These are phyloP conservation scores for Kuschelorhynchus macadamiae DNA, from an alignment of 2,888 invertebrate genomes.

Conservation along the genomic window DNA sequence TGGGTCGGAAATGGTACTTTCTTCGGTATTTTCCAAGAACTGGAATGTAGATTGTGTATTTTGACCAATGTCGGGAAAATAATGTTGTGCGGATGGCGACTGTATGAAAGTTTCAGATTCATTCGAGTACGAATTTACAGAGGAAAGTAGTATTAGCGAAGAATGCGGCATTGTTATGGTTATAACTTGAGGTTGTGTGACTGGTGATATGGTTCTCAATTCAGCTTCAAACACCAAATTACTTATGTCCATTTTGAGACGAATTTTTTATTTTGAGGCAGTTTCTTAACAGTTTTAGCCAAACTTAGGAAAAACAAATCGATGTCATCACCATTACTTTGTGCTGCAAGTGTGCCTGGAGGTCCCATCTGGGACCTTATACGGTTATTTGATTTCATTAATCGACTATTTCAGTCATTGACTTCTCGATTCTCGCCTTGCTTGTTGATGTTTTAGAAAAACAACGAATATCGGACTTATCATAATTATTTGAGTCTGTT, in stretches of 20 bases:
- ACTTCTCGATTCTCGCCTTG: too few relatives aligned
- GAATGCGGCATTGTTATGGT: conserved; percentile 5
- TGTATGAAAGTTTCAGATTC: background rate
- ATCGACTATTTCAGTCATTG: too few relatives aligned
- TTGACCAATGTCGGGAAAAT: background rate
- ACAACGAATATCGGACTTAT: too few relatives aligned
- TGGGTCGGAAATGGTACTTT: background rate
- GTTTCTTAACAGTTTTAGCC: conserved; percentile 4
- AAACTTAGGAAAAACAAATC: conserved; percentile 3
- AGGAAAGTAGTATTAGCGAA: background rate
- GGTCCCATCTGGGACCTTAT: background rate
- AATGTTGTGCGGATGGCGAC: background rate
- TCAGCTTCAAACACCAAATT: conserved; percentile 4
- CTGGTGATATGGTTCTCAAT: background rate
- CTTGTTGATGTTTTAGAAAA: too few relatives aligned
- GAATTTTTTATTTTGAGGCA: background rate
- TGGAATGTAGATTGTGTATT: too few relatives aligned
- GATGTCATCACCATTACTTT: conserved; percentile 1
- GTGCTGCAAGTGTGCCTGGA: background rate
- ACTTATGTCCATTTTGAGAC: conserved; percentile 2
- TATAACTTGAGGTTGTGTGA: background rate
- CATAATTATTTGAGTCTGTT: too few relatives aligned
- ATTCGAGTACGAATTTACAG: conserved; percentile 1
- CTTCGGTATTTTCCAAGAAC: too few relatives aligned
- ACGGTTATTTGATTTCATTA: too few relatives aligned